These are phyloP conservation scores for Drosophila mimetica DNA, from an alignment of 2,888 invertebrate genomes.

Conservation along the genomic window DNA sequence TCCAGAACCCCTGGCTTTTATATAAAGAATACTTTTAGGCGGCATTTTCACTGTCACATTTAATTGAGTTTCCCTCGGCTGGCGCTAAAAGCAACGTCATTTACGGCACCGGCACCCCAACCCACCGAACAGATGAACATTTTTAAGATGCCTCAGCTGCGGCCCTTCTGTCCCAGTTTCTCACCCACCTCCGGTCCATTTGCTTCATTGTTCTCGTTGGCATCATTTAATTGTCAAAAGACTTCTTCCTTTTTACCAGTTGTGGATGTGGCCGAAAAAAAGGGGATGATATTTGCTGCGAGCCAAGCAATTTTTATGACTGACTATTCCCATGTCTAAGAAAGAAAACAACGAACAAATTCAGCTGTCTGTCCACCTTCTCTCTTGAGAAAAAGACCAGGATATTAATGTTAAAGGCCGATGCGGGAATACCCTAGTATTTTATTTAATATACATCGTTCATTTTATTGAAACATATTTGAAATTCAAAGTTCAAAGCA, in stretches of 20 bases:
- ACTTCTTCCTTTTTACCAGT: slow-evolving; percentile 28
- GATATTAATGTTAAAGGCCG: not conserved
- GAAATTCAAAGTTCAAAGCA: not conserved
- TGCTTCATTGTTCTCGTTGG: slow-evolving; percentile 61
- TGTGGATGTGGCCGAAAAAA: slow-evolving; percentile 3
- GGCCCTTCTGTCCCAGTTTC: slow-evolving; percentile 12
- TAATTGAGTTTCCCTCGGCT: slow-evolving; percentile 74
- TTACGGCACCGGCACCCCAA: slow-evolving; percentile 49
- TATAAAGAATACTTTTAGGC: slow-evolving; percentile 77
- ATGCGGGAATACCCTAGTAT: not conserved
- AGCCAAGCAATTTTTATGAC: slow-evolving; percentile 66
- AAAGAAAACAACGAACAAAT: not conserved
- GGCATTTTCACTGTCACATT: slow-evolving; percentile 77
- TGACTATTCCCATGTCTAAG: slow-evolving; percentile 29
- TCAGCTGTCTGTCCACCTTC: not conserved
- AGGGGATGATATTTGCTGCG: slow-evolving; percentile 60
- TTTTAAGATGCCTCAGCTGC: slow-evolving; percentile 66
- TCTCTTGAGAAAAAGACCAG: not conserved
- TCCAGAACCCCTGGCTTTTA: slow-evolving; percentile 11
- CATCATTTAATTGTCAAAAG: slow-evolving; percentile 77
- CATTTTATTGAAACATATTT: too few species aligned
- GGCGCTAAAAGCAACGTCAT: slow-evolving; percentile 76
- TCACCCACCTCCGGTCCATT: slow-evolving; percentile 25
- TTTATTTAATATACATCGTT: not conserved
- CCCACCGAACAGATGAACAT: slow-evolving; percentile 42